Conservation (phyloP, 1,140 invertebrate genomes). For the Cydia amplana region DNA sequence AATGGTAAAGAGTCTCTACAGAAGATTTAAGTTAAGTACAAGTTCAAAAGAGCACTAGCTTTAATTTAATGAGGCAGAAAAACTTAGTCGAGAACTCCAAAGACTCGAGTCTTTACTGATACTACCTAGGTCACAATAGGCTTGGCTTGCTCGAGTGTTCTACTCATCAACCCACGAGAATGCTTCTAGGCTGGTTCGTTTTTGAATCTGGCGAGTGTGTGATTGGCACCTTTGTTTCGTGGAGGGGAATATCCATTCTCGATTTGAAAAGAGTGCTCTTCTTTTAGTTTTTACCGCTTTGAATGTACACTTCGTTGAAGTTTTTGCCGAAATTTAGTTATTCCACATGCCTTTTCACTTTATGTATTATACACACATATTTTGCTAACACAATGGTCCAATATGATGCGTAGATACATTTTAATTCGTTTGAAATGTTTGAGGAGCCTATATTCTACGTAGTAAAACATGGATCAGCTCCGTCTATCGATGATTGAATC, state of each 20-base stretch:
- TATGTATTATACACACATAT: neutral
- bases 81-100: no score
- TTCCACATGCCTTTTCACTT: neutral
- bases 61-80: no score
- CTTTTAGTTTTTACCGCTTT: neutral
- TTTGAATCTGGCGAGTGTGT: constrained; percentile 9
- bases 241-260: constrained; percentile 1
- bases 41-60: no score
- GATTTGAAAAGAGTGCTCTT: neutral
- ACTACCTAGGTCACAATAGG: neutral
- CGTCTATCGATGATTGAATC: constrained; percentile 2
- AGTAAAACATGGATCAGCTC: neutral
- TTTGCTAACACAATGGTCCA: neutral
- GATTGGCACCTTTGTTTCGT: constrained; percentile 4
- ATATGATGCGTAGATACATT: neutral
- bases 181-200: neutral
- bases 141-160: neutral
- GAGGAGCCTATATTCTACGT: neutral
- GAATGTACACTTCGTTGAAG: neutral
- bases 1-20: no score
- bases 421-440: neutral
- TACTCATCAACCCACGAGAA: neutral
- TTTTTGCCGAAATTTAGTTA: neutral
- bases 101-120: neutral
- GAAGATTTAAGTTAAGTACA: no score